Percentiles rank a stretch among this genome's conserved stretches.
Evolutionary conservation across 2,797 vertebrate species (phyloP).

Genomic region (Phoebastria nigripes): DNA sequence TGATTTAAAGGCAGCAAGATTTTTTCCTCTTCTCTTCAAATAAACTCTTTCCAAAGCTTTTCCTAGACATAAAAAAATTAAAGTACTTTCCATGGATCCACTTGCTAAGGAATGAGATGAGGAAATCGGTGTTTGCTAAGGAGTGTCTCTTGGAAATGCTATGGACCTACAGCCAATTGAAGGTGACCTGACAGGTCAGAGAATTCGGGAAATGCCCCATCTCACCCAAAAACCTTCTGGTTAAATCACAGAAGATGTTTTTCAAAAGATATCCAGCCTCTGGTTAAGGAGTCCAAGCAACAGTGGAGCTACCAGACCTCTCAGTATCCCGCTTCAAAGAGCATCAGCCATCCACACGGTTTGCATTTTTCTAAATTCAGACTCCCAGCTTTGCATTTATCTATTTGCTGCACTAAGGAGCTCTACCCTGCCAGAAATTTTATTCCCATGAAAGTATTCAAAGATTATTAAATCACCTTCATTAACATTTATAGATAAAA

Average conservation of each 20-base stretch:
- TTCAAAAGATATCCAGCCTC: background rate
- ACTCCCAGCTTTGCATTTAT: background rate
- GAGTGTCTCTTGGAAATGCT: background rate
- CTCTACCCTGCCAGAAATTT: background rate
- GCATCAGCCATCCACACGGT: fast-evolving
- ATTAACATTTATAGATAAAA: background rate
- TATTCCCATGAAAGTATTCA: background rate
- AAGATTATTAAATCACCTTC: background rate
- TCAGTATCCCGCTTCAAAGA: background rate
- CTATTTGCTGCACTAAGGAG: background rate
- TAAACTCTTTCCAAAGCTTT: background rate
- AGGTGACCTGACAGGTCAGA: background rate
- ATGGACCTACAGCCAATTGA: fast-evolving
- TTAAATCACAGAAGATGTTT: background rate
- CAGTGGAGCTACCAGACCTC: background rate
- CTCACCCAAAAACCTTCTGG: background rate
- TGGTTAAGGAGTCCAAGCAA: background rate
- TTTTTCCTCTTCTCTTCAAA: background rate
- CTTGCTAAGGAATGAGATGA: background rate
- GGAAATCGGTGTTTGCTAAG: background rate
- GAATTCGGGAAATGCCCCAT: fast-evolving
- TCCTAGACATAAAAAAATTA: background rate
- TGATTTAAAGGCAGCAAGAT: background rate
- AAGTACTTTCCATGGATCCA: fast-evolving
- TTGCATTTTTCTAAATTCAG: background rate